A percentile compares a stretch with the other conserved stretches of the same genome.
These are phyloP conservation scores for Chrysomallon squamiferum DNA, from an alignment of 1,140 invertebrate genomes.

Conservation along the genomic window DNA sequence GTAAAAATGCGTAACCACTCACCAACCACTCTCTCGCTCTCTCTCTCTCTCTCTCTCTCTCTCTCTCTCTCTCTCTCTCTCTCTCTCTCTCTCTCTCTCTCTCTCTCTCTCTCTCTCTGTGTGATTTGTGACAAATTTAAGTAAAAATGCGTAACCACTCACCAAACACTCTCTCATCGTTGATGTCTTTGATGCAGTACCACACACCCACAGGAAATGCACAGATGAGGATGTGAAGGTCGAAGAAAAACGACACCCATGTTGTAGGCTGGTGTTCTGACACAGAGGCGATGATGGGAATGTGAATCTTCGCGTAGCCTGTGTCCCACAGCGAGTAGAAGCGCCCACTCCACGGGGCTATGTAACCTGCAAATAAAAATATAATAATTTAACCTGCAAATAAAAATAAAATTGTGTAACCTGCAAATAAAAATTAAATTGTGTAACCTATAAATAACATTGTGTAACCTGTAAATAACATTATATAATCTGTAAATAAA, in stretches of 20 bases:
- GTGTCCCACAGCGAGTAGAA: conserved; percentile 99
- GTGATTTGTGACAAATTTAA: no score
- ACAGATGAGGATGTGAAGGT: conserved; percentile 95
- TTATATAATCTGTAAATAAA: no score
- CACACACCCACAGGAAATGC: conserved; percentile 98
- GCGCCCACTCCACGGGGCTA: conserved; percentile 98
- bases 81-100: no score
- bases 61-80: no score
- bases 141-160: conserved; percentile 55
- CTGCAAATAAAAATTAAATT: no score
- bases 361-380: conserved; percentile 61
- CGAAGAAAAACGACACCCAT: conserved; percentile 98
- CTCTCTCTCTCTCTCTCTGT: no score
- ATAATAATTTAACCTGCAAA: conserved; percentile 1
- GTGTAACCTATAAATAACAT: no score
- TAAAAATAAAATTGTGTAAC: no score
- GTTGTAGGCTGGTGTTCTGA: conserved; percentile 99
- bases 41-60: no score
- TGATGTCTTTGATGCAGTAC: conserved; percentile 98
- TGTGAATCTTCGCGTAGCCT: conserved; percentile 99
- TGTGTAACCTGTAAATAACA: no score
- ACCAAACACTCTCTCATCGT: conserved; percentile 98
- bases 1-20: no score
- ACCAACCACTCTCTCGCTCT: no score
- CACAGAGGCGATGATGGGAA: conserved; percentile 99